Base-by-base conservation (phyloP, 2,888 invertebrate species). In the Eupithecia tripunctaria region DNA sequence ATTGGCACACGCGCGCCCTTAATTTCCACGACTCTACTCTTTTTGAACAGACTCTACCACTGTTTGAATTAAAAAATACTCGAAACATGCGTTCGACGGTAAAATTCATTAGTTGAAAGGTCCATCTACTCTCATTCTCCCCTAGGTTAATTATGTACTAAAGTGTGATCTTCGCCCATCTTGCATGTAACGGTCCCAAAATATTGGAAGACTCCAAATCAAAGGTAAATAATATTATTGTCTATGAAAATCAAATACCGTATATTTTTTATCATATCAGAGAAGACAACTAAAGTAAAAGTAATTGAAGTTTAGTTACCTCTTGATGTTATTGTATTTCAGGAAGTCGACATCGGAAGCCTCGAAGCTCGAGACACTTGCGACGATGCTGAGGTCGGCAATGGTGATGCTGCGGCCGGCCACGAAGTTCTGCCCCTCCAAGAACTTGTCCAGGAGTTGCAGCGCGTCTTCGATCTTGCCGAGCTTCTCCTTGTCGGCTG, bases 401-500 rank as follows among this genome's bases (percentile, higher is more conserved):
- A 98, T 87, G 25, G 98, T 98, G 70, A 97, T 91, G 73, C 93
- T 93, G 73, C 96, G 95, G 21, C 97, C 98, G 14, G 97, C 97
- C 47, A 93, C 95, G 89, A 95, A 98, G 78, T 95, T 95, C 82
- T 96, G 95, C 0, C 96, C 96, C 63, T 96, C 96, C 38, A 98
- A 94, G 92, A 97, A 96, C n/a, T 89, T 95, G 81, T 98, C 96
- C 43, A 98, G 90, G 78, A 96, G 96, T 47, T 94, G 95, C 67
- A 97, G 93, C 1, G 96, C 96, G 2, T 96, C 95, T 60, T 96
- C 96, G 64, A 97, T 94, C 86, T 96, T 96, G 79, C 96, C 95
- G 76, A 95, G 88, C 86, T 97, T 96, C 25, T 95, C 96, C 64
- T 95, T 95, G 86, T 97, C 97, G 14, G 95, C 95, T 36, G 96